A percentile compares a stretch with the other conserved stretches of the same genome.
phyloP scores from a whole-genome alignment of 2,113 vertebrate genomes.

The Oxygymnocypris stewartii region DNA sequence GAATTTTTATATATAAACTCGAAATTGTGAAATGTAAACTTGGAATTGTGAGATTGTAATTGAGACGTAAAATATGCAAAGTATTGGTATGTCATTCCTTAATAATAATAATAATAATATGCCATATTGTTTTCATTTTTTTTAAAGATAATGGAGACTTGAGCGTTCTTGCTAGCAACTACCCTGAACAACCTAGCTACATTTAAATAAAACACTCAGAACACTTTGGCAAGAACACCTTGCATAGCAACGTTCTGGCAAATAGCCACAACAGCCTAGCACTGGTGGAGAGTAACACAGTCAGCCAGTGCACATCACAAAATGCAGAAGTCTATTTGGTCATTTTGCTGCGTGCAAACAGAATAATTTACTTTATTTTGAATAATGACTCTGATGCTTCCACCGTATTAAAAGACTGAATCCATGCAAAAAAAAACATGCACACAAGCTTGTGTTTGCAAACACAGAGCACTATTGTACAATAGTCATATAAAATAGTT shows the following conservation, averaged over 20 bases:
- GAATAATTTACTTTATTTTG: neutral
- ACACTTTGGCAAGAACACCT: neutral
- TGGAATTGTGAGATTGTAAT: too few species aligned
- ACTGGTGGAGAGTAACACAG: neutral
- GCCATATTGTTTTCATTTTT: neutral
- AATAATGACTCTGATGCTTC: neutral
- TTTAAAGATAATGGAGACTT: neutral
- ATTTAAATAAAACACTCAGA: neutral
- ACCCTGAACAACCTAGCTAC: neutral
- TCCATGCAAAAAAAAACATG: neutral
- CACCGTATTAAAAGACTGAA: neutral
- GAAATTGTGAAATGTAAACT: too few species aligned
- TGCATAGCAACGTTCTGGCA: neutral
- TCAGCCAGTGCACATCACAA: neutral
- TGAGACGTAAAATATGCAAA: too few species aligned
- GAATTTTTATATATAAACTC: too few species aligned
- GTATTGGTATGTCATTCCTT: too few species aligned
- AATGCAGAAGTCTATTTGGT: neutral
- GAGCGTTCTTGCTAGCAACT: neutral
- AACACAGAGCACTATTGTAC: neutral
- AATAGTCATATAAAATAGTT: neutral
- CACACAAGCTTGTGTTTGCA: neutral
- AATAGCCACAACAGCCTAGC: neutral
- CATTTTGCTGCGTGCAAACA: neutral
- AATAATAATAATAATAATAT: neutral